Base-by-base conservation (phyloP, 2,797 vertebrate species). In the Gastrophryne carolinensis region DNA sequence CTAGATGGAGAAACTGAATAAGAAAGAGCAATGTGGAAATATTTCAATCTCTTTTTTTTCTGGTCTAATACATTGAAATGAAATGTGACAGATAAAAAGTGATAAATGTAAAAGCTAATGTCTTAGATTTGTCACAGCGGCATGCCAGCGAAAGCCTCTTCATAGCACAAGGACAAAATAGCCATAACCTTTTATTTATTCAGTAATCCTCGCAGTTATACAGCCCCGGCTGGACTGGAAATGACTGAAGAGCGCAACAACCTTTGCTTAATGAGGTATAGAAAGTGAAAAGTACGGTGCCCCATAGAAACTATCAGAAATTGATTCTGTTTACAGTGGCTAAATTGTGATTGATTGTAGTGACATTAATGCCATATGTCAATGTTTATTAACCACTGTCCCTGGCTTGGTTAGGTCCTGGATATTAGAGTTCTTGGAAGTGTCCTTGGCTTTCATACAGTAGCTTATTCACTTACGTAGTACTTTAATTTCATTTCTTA, bases 141-240 rank as follows among this genome's bases (percentile, higher is more conserved):
- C 53, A 15, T 3, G 23, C 21, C 41, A 50, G 19, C 58, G 23
- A 66, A 66, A 47, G 11, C 52, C 30, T 29, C 60, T 50, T 19
- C 5, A 24, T 44, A 69, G 60, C 54, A 32, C 64, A 68, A 54
- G 54, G 72, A 67, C 53, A 75, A 17, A 67, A n/a, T 66, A 19
- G 11, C 29, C 7, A 50, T 50, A 58, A 27, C 34, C 15, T 67
- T 66, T 35, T 9, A 34, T 58, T 44, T 64, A 10, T 73, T 32
- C 10, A 34, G 32, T 34, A 34, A 10, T 4, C 10, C 10, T 41
- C 15, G 15, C 17, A 41, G 39, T 37, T 41, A 41, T 15, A 2
- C 6, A 3, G 39, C 1, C 3, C 17, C 12, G 23, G 10, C 27
- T 23, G 7, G 19, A 11, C 32, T 11, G 30, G 35, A 37, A 35